Evolutionary conservation across 1,140 invertebrate species (phyloP).

Genomic region (Bombus soroeensis): DNA sequence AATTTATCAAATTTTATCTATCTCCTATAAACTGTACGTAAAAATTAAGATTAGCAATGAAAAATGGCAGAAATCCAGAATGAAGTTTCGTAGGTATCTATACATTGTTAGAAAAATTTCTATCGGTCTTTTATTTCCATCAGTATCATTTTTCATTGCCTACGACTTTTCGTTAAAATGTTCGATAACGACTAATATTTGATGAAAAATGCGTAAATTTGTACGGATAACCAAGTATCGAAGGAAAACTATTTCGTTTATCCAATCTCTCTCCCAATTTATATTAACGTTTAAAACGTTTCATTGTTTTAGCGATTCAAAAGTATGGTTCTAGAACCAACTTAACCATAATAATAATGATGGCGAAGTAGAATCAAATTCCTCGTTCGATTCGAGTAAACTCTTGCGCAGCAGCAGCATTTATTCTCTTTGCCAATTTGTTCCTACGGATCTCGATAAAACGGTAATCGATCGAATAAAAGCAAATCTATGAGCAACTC

Average conservation of each 20-base stretch:
- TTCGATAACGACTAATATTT: neutral
- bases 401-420: neutral
- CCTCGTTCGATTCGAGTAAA: constrained; percentile 14
- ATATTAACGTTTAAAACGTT: too few species aligned
- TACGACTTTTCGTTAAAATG: neutral
- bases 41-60: too few species aligned
- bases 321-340: neutral
- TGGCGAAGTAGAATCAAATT: neutral
- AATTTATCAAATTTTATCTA: too few species aligned
- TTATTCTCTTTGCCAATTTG: constrained; percentile 23
- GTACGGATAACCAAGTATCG: too few species aligned
- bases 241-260: too few species aligned
- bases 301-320: too few species aligned
- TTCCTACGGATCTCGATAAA: constrained; percentile 14
- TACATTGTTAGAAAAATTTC: neutral
- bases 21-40: too few species aligned
- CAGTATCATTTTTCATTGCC: neutral
- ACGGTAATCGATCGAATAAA: constrained; percentile 53
- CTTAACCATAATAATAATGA: neutral
- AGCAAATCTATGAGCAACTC: constrained; percentile 22
- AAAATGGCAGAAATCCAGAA: too few species aligned
- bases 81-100: too few species aligned
- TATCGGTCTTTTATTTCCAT: too few species aligned
- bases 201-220: neutral
- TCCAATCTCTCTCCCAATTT: too few species aligned